phyloP scores from a whole-genome alignment of 2,797 vertebrate genomes.

The Hippoglossus hippoglossus region DNA sequence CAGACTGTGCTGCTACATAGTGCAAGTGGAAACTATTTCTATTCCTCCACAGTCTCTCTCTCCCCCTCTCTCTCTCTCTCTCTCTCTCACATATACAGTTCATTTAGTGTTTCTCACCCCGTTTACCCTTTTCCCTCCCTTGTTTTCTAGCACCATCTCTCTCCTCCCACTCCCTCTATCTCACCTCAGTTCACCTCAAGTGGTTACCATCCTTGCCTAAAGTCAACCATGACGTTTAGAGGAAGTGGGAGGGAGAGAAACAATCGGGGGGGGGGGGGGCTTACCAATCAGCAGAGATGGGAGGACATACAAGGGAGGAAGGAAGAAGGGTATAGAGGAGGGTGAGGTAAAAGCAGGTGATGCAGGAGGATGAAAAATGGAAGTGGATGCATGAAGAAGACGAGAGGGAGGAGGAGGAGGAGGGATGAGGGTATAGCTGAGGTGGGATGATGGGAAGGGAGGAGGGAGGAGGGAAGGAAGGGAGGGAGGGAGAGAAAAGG shows the following conservation, averaged over 20 bases:
- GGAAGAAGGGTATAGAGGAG: background rate
- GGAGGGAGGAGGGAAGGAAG: slow-evolving; percentile 16
- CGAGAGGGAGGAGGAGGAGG: slow-evolving; percentile 29
- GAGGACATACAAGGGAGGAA: background rate
- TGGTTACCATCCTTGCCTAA: slow-evolving; percentile 50
- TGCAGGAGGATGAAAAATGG: slow-evolving; percentile 29
- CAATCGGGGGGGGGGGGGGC: background rate
- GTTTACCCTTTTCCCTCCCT: slow-evolving; percentile 43
- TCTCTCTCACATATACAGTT: slow-evolving; percentile 48
- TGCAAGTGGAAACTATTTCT: slow-evolving; percentile 69
- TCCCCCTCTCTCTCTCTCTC: slow-evolving; percentile 16
- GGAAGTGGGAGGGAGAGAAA: background rate
- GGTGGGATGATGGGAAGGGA: slow-evolving; percentile 33
- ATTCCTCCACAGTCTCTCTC: slow-evolving; percentile 33
- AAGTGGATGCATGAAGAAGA: slow-evolving; percentile 28
- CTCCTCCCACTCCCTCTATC: slow-evolving; percentile 19
- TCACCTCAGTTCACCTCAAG: slow-evolving; percentile 57
- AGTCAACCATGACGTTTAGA: slow-evolving; percentile 47
- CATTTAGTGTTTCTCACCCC: slow-evolving; percentile 63
- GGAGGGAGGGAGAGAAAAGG: slow-evolving; percentile 28
- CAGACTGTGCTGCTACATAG: slow-evolving; percentile 70
- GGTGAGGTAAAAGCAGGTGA: slow-evolving; percentile 24
- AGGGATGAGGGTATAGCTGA: slow-evolving; percentile 37
- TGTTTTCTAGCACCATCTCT: slow-evolving; percentile 27
- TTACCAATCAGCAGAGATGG: background rate